Base-by-base conservation (phyloP, 2,113 vertebrate genomes). In the Alexandromys fortis region DNA sequence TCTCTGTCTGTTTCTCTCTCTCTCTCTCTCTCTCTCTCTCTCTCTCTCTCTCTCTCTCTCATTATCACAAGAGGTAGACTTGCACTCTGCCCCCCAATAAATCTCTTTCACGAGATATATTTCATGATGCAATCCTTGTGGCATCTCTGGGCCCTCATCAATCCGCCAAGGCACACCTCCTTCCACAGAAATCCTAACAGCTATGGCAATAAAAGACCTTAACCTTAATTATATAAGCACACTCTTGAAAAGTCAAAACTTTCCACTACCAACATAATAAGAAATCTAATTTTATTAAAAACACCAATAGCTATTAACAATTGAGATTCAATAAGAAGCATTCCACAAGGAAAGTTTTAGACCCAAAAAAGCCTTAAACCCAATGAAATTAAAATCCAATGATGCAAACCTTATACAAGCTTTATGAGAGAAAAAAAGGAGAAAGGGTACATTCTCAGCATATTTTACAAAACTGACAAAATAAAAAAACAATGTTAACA, bases 391-490 rank as follows among this genome's bases (percentile, higher is more conserved):
- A 49, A 81, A 72, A 73, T n/a, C 11, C 6, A 52, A 86, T 13
- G 67, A 61, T 55, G 14, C 47, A 96, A 95, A 94, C 81, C 10
- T 47, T 65, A 91, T 5, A n/a, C 45, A 91, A 75, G 79, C 1
- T 5, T 90, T 90, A 63, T 65, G 35, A 96, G 24, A 77, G 38
- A 49, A 58, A 52, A 92, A 92, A 70, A 16, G 10, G 28, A 22
- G 61, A 47, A 85, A 67, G 7, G 1, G 30, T 1, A 0, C 75
- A 76, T 65, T 85, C n/a, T 52, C 68, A 72, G 83, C 24, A 79
- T 5, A 86, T 72, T 94, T 90, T 70, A 68, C 58, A 17, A 47
- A 73, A 95, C 9, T 75, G 22, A 96, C n/a, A 94, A 16, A 55
- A 42, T 2, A 14, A 55, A 55, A 55, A 55, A 77, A 93, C 30